phyloP scores from a whole-genome alignment of 1,140 invertebrate species.

The Megathymus violae region DNA sequence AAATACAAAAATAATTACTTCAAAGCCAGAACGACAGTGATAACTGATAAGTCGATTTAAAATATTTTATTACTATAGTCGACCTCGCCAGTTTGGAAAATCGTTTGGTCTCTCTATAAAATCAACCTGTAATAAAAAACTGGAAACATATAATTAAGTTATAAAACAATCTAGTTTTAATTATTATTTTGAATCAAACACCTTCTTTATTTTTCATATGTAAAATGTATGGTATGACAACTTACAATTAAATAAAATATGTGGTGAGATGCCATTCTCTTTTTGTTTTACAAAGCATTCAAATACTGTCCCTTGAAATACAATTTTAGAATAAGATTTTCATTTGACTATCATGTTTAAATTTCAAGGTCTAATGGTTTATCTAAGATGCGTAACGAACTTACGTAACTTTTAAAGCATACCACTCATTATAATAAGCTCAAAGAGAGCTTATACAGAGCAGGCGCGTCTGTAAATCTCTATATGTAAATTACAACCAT shows the following conservation, averaged over 20 bases:
- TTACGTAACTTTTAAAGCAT: too few species aligned
- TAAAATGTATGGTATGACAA: background rate
- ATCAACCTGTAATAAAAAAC: constrained; percentile 7
- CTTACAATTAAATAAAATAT: background rate
- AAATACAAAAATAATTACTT: background rate
- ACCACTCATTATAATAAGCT: too few species aligned
- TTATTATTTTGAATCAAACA: constrained; percentile 6
- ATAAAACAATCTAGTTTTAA: constrained; percentile 22
- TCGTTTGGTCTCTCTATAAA: background rate
- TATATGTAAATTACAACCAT: too few species aligned
- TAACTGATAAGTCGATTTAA: constrained; percentile 2
- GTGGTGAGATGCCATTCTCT: too few species aligned
- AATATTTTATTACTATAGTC: constrained; percentile 14
- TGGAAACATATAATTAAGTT: constrained; percentile 12
- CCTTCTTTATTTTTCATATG: constrained; percentile 1
- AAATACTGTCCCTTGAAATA: too few species aligned
- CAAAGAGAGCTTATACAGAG: too few species aligned
- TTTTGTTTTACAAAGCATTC: too few species aligned
- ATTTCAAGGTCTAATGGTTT: too few species aligned
- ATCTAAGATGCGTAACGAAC: too few species aligned
- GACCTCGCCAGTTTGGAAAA: background rate
- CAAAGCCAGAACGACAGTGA: background rate
- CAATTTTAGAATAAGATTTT: too few species aligned
- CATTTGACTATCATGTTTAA: too few species aligned
- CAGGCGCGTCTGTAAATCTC: too few species aligned